phyloP scores from a whole-genome alignment of 2,888 invertebrate species.

The Tenthredo notha region DNA sequence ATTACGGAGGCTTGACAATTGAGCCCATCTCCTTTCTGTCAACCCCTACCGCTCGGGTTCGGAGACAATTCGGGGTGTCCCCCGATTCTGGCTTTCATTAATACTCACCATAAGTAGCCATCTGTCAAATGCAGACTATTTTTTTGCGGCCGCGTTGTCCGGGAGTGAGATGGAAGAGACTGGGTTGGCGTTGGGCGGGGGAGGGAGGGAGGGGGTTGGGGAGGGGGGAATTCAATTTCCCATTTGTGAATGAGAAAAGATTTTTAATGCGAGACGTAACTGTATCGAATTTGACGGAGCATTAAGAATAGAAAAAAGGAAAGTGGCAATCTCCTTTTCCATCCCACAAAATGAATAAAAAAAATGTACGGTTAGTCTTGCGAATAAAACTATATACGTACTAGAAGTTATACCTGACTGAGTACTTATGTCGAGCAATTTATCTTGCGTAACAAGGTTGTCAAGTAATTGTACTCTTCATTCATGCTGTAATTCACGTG shows the following conservation, averaged over 20 bases:
- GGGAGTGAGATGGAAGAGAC: not conserved
- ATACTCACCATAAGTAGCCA: slow-evolving; percentile 42
- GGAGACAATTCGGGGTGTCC: not conserved
- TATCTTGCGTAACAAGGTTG: not conserved
- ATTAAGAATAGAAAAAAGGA: not conserved
- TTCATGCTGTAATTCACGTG: not conserved
- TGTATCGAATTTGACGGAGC: not conserved
- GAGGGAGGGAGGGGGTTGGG: not conserved
- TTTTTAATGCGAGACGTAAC: not conserved
- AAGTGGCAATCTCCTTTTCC: not conserved
- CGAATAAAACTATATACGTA: not conserved
- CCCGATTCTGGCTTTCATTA: slow-evolving; percentile 30
- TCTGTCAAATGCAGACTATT: slow-evolving; percentile 46
- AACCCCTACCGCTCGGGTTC: not conserved
- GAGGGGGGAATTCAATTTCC: not conserved
- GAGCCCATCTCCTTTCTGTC: not conserved
- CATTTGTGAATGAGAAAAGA: slow-evolving; percentile 3
- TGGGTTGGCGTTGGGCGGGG: not conserved
- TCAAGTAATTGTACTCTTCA: not conserved
- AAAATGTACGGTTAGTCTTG: not conserved
- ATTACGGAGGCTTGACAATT: slow-evolving; percentile 8
- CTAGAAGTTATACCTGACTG: not conserved
- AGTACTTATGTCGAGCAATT: not conserved
- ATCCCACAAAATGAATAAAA: not conserved
- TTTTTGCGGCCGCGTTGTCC: slow-evolving; percentile 1